phyloP scores from a whole-genome alignment of 2,888 invertebrate species.

The Nomada fucata region DNA sequence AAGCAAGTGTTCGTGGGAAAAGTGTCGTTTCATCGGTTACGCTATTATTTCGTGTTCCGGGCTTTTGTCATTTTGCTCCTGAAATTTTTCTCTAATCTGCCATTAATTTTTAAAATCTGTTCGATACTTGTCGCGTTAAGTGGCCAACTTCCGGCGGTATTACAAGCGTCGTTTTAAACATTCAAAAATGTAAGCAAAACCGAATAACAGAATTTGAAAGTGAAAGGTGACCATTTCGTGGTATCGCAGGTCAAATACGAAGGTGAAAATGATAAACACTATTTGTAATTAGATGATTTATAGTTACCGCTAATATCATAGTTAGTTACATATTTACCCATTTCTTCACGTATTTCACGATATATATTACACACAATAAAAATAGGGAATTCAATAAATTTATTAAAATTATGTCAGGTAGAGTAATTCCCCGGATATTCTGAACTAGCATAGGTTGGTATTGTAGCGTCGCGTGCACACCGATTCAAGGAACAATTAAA shows the following conservation, averaged over 20 bases:
- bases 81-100: not conserved
- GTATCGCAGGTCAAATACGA: slow-evolving; percentile 12
- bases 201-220: slow-evolving; percentile 40
- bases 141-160: not conserved
- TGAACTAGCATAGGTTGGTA: not conserved
- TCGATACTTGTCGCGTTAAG: not conserved
- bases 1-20: not conserved
- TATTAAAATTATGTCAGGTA: not conserved
- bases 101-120: not conserved
- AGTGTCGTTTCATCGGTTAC: not conserved
- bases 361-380: not conserved
- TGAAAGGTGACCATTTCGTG: slow-evolving; percentile 37
- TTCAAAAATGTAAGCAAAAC: slow-evolving; percentile 8
- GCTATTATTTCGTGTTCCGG: not conserved
- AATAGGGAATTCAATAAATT: no score
- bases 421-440: not conserved
- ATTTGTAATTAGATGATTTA: not conserved
- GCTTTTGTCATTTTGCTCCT: not conserved
- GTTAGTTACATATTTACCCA: not conserved
- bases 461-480: slow-evolving; percentile 16
- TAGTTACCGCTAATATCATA: not conserved
- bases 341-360: not conserved
- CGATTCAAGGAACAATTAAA: slow-evolving; percentile 44
- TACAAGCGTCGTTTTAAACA: not conserved
- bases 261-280: not conserved